These are phyloP conservation scores for Diplodus puntazzo DNA, from an alignment of 2,797 vertebrate species.

Conservation along the genomic window DNA sequence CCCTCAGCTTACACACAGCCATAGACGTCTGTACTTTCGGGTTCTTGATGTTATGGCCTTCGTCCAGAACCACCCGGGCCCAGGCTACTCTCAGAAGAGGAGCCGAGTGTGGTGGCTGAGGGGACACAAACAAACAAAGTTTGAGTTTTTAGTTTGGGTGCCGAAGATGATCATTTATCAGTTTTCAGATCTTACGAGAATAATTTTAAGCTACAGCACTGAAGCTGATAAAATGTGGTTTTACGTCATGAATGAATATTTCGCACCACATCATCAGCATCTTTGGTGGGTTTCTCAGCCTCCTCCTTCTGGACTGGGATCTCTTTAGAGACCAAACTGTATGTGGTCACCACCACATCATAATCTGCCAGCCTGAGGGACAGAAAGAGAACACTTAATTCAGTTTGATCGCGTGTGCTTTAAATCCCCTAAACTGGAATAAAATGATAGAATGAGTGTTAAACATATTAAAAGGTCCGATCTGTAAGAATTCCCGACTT, in stretches of 20 bases:
- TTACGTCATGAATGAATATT: not conserved
- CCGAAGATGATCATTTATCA: not conserved
- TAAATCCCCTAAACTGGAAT: not conserved
- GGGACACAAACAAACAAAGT: not conserved
- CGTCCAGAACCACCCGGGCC: slow-evolving; percentile 93
- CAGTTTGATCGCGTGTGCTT: not conserved
- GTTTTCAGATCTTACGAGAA: not conserved
- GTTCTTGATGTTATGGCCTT: slow-evolving; percentile 97
- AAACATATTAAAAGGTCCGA: too few species aligned
- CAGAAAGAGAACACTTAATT: not conserved
- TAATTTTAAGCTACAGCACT: not conserved
- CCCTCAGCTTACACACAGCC: slow-evolving; percentile 92
- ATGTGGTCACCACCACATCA: slow-evolving; percentile 96
- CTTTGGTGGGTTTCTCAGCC: slow-evolving; percentile 76
- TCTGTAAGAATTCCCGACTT: not conserved
- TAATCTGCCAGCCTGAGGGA: slow-evolving; percentile 88
- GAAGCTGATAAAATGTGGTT: not conserved
- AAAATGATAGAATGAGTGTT: not conserved
- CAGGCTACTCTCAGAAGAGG: slow-evolving; percentile 90
- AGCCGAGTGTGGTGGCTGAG: slow-evolving; percentile 62
- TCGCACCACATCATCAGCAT: slow-evolving; percentile 81
- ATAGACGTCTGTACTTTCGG: slow-evolving; percentile 93
- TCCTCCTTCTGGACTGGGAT: slow-evolving; percentile 89
- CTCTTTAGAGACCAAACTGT: slow-evolving; percentile 93
- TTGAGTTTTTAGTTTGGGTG: not conserved